Percentiles rank a stretch among this genome's conserved stretches.
Conservation (phyloP, 2,888 invertebrate genomes). For the Bombylius discolor region DNA sequence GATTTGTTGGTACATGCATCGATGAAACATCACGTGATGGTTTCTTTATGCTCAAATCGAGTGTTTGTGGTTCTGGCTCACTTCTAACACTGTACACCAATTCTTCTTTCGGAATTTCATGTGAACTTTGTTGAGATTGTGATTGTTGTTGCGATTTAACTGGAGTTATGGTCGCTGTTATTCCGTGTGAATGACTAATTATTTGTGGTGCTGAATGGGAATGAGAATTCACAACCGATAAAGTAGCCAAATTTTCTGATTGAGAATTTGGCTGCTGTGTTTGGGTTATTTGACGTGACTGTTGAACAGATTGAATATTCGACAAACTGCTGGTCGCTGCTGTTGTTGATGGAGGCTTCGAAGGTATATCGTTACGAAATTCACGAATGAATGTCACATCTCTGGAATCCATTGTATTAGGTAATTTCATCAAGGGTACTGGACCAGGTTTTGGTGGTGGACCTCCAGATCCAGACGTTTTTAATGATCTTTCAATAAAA, state of each 20-base stretch:
- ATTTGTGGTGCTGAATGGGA: slow-evolving; percentile 25
- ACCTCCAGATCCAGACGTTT: slow-evolving; percentile 42
- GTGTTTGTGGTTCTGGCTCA: slow-evolving; percentile 50
- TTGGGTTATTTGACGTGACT: slow-evolving; percentile 1
- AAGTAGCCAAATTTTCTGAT: slow-evolving; percentile 46
- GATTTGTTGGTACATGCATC: neutral
- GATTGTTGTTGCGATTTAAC: slow-evolving; percentile 29
- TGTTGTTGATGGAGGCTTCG: slow-evolving; percentile 22
- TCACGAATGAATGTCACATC: slow-evolving; percentile 36
- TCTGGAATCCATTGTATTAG: slow-evolving; percentile 11
- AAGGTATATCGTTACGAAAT: slow-evolving; percentile 31
- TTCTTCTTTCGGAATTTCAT: slow-evolving; percentile 18
- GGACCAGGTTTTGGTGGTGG: slow-evolving; percentile 31
- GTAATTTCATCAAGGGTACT: slow-evolving; percentile 10
- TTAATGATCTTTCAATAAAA: slow-evolving; percentile 69
- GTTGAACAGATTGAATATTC: neutral
- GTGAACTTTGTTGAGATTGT: slow-evolving; percentile 24
- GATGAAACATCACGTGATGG: slow-evolving; percentile 30
- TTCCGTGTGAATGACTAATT: slow-evolving; percentile 29
- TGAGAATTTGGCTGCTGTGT: slow-evolving; percentile 14
- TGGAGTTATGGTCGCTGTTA: slow-evolving; percentile 56
- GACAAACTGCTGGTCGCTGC: neutral
- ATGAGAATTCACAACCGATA: slow-evolving; percentile 51
- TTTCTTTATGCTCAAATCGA: slow-evolving; percentile 66
- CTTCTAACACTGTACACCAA: slow-evolving; percentile 33